These are phyloP conservation scores for Luscinia megarhynchos DNA, from an alignment of 2,797 vertebrate genomes.

Conservation along the genomic window DNA sequence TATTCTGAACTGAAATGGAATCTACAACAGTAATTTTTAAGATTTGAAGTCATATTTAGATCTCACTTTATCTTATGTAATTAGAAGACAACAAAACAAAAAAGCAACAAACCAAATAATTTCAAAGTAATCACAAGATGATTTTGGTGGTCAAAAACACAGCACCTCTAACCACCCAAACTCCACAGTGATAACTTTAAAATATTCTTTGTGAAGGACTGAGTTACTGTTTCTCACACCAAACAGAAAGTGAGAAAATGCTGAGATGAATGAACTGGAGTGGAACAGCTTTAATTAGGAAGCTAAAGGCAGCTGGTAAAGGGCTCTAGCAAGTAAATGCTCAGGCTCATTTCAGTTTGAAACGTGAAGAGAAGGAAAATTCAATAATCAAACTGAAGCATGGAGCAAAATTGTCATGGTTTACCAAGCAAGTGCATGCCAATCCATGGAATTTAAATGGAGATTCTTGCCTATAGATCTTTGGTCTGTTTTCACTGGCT, in stretches of 20 bases:
- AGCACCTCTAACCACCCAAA: background rate
- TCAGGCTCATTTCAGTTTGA: background rate
- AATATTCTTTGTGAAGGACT: background rate
- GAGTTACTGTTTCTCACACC: background rate
- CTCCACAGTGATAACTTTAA: background rate
- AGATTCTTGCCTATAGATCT: background rate
- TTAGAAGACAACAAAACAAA: background rate
- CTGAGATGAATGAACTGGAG: background rate
- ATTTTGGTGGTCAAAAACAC: background rate
- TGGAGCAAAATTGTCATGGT: rapidly evolving
- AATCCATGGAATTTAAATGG: background rate
- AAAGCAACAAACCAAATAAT: background rate
- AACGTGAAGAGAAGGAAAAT: background rate
- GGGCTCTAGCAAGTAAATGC: background rate
- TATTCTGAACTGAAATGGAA: background rate
- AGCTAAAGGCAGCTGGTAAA: background rate
- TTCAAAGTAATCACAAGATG: background rate
- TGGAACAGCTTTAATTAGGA: background rate
- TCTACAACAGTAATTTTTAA: background rate
- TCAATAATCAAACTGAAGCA: background rate
- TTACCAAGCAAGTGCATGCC: background rate
- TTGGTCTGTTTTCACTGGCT: background rate
- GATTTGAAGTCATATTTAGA: background rate
- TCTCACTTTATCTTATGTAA: background rate
- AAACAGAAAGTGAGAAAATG: background rate